These are phyloP conservation scores for Tethya wilhelma DNA, from an alignment of 37 sponge, comb jelly and placozoan genomes.

Conservation along the genomic window DNA sequence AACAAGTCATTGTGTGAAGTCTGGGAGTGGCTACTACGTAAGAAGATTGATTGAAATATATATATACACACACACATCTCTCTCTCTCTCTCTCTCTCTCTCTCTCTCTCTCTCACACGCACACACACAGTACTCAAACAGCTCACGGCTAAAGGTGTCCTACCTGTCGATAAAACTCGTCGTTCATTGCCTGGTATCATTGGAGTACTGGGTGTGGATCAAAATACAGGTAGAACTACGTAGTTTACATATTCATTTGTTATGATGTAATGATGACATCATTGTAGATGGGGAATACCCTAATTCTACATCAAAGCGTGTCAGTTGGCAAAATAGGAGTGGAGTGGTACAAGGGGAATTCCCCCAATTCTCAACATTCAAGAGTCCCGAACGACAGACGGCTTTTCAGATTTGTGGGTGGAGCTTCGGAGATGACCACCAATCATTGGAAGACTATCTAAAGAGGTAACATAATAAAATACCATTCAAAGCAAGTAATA, in stretches of 20 bases:
- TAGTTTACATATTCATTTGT: not conserved
- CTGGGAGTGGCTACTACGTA: constrained; percentile 50
- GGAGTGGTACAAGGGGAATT: constrained; percentile 6
- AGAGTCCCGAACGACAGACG: constrained; percentile 15
- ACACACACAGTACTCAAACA: constrained; percentile 24
- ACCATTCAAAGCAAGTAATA: not conserved
- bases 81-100: not conserved
- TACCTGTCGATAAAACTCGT: constrained; percentile 11
- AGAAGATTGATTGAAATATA: not conserved
- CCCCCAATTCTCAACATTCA: constrained; percentile 31
- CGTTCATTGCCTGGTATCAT: constrained; percentile 15
- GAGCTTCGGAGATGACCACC: constrained; percentile 30
- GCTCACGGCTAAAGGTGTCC: constrained; percentile 7
- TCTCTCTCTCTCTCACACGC: not conserved
- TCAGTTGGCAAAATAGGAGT: constrained; percentile 18
- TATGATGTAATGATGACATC: not conserved
- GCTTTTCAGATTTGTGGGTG: constrained; percentile 81
- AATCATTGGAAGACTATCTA: constrained; percentile 59
- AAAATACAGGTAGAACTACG: not conserved
- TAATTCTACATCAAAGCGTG: constrained; percentile 3
- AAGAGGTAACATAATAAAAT: constrained; percentile 56
- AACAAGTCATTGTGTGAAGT: constrained; percentile 13
- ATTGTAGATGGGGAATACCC: not conserved
- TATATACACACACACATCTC: not conserved
- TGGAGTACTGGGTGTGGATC: constrained; percentile 9